phyloP scores from a whole-genome alignment of 1,140 invertebrate genomes.

The Hydropsyche tenuis region DNA sequence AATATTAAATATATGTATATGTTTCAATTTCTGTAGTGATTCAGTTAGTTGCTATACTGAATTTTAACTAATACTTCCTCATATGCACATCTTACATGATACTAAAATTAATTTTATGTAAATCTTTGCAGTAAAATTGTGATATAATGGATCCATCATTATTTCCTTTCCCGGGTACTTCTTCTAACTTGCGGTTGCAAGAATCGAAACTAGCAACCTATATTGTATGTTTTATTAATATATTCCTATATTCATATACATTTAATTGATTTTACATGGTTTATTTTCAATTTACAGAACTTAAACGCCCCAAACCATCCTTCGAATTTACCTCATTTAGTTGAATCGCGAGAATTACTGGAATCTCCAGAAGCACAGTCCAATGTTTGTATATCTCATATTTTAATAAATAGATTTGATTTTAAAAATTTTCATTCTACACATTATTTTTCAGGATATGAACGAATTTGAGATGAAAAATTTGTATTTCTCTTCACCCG shows the following conservation, averaged over 20 bases:
- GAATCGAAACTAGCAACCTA: slow-evolving; percentile 77
- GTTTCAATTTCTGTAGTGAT: too few species aligned
- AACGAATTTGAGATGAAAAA: neutral
- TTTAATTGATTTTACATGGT: neutral
- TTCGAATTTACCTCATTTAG: neutral
- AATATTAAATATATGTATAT: too few species aligned
- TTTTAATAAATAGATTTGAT: neutral
- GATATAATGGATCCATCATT: slow-evolving; percentile 41
- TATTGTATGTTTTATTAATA: slow-evolving; percentile 61
- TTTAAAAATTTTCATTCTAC: neutral
- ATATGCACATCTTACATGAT: too few species aligned
- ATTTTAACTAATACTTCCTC: too few species aligned
- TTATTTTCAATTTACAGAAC: neutral
- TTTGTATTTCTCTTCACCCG: neutral
- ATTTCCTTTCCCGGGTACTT: slow-evolving; percentile 50
- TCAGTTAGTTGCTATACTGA: too few species aligned
- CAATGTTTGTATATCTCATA: neutral
- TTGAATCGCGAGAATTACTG: neutral
- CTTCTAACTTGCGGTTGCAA: slow-evolving; percentile 68
- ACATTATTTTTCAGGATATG: too few species aligned
- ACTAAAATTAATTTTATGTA: too few species aligned
- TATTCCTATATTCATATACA: slow-evolving; percentile 27
- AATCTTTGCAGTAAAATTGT: too few species aligned
- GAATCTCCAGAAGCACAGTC: neutral
- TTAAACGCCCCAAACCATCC: neutral